Evolutionary conservation across 2,797 vertebrate genomes (phyloP), one percentile per base, ranked within the genome.

Genomic region (Enteromius thamalakanensis): DNA sequence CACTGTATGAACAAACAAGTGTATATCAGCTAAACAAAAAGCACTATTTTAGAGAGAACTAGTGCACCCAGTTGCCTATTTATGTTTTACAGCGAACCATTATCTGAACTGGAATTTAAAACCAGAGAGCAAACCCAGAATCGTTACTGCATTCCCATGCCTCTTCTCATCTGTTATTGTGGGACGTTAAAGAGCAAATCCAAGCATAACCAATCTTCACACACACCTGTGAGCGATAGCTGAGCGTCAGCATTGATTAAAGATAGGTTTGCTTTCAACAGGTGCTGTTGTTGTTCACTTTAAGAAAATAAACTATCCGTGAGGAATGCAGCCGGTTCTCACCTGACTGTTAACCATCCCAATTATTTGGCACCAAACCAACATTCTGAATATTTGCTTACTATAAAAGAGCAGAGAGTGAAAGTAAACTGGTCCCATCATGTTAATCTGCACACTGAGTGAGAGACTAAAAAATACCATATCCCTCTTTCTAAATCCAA

Each of bases 311-410:
- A 76, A 21, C 26, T 21, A 10, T n/a, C 60, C 8, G 17, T 76
- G 62, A 47, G 72, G 74, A 83, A 83, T 58, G 72, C 34, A 69
- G 49, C 23, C 19, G 32, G 51, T 34, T 34, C 34, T 82, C 62
- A 19, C 19, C 29, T 47, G 79, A 60, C 69, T 72, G 55, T 26
- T 51, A 64, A 72, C 29, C 69, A 62, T 60, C 58, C 55, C 4
- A 72, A 34, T 74, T 23, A 71, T 81, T 81, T 81, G 79, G 42
- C 79, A 64, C 3, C 47, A n/a, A 62, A 81, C 55, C 9, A 12
- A 34, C 15, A n/a, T 21, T 17, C 60, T 64, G 45, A 81, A 64
- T 37, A 17, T 76, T 26, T n/a, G 51, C 29, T 53, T 37, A 74
- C 19, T 74, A 53, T 53, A 74, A 58, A 58, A 69, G 67, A 69